phyloP scores from a whole-genome alignment of 2,113 vertebrate species.

The Proterorhinus semilunaris region DNA sequence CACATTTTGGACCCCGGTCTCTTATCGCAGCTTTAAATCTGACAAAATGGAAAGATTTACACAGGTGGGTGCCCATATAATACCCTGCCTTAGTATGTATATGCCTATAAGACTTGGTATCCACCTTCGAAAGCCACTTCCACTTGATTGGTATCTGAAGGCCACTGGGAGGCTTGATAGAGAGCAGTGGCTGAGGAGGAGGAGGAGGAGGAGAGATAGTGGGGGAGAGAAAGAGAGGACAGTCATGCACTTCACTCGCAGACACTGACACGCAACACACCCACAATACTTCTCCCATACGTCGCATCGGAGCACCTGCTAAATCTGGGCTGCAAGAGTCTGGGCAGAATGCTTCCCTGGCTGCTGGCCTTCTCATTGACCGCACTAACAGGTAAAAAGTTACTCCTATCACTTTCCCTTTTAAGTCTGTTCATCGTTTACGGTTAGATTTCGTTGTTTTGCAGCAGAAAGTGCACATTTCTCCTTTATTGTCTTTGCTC shows the following conservation, averaged over 20 bases:
- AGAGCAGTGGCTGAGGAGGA: slow-evolving; percentile 35
- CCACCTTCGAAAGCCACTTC: slow-evolving; percentile 34
- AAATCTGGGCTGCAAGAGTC: slow-evolving; percentile 45
- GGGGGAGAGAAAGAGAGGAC: slow-evolving; percentile 20
- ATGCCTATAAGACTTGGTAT: slow-evolving; percentile 24
- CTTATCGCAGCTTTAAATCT: neutral
- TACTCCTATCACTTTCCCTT: slow-evolving; percentile 13
- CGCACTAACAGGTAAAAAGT: slow-evolving; percentile 68
- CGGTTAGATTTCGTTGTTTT: neutral
- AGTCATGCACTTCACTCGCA: slow-evolving; percentile 39
- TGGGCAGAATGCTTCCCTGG: slow-evolving; percentile 66
- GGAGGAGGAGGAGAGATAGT: slow-evolving; percentile 20
- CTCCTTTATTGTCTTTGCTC: neutral
- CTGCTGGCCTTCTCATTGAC: slow-evolving; percentile 60
- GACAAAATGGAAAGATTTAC: neutral
- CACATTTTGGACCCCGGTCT: neutral
- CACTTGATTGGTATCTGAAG: slow-evolving; percentile 54
- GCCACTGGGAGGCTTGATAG: slow-evolving; percentile 52
- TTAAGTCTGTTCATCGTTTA: neutral
- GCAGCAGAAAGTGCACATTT: slow-evolving; percentile 3
- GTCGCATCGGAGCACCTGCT: slow-evolving; percentile 46
- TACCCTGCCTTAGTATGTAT: slow-evolving; percentile 33
- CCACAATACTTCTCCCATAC: slow-evolving; percentile 42
- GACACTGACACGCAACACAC: slow-evolving; percentile 44
- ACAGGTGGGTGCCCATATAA: neutral